phyloP scores from a whole-genome alignment of 2,888 invertebrate species.

The Protophormia terraenovae region DNA sequence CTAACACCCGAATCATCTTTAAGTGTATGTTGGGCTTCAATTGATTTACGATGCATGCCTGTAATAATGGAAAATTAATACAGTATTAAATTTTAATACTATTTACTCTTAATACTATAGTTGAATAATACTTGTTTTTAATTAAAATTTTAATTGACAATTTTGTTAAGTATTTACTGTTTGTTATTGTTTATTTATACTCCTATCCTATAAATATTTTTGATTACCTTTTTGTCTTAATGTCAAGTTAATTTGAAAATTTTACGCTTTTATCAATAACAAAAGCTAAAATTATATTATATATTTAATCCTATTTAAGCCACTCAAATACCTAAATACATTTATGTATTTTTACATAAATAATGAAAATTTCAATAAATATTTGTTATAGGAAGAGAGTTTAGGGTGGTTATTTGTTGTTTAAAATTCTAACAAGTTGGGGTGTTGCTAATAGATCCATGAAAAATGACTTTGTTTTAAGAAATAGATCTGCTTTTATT shows the following conservation, averaged over 20 bases:
- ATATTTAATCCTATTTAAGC: conserved; percentile 72
- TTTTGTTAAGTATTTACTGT: neutral
- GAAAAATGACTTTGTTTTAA: conserved; percentile 43
- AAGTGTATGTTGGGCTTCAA: conserved; percentile 97
- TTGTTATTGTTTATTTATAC: no score
- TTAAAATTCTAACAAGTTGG: neutral
- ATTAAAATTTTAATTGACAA: conserved; percentile 39
- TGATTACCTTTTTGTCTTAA: conserved; percentile 36
- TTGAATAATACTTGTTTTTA: conserved; percentile 16
- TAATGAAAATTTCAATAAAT: conserved; percentile 36
- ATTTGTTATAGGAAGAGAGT: no score
- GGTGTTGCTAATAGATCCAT: conserved; percentile 56
- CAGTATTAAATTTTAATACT: neutral
- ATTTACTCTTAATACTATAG: neutral
- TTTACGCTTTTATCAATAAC: conserved; percentile 23
- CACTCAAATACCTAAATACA: conserved; percentile 70
- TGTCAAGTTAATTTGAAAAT: conserved; percentile 55
- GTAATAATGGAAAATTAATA: conserved; percentile 57
- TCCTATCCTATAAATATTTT: no score
- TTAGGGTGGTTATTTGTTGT: conserved; percentile 34
- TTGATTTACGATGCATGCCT: conserved; percentile 99
- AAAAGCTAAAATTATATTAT: neutral
- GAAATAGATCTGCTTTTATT: neutral
- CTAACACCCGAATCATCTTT: conserved; percentile 89
- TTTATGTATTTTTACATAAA: neutral